Evolutionary conservation across 2,113 vertebrate genomes (phyloP).

Genomic region (Sorex fumeus): DNA sequence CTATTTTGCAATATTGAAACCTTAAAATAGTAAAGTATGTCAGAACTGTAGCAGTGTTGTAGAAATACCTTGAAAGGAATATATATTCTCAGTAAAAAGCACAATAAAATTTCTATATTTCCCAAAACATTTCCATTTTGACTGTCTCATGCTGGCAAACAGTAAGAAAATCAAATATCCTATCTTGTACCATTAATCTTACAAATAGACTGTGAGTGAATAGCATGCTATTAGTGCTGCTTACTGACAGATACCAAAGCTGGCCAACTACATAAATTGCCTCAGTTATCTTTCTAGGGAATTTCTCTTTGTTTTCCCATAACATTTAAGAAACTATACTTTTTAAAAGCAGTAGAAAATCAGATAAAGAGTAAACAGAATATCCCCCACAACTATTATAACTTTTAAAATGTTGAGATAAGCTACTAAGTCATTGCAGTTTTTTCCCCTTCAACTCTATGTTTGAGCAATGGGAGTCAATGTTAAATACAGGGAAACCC

Average conservation of each 20-base stretch:
- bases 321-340: constrained; percentile 25
- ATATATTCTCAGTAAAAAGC: constrained; percentile 29
- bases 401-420: constrained; percentile 23
- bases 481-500: background rate
- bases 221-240: constrained; percentile 43
- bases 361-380: constrained; percentile 9
- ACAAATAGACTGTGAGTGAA: constrained; percentile 69
- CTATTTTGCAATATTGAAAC: constrained; percentile 23
- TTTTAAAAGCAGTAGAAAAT: constrained; percentile 58
- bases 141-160: constrained; percentile 48
- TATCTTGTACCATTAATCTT: constrained; percentile 66
- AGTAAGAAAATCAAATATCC: constrained; percentile 36
- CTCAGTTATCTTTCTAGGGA: constrained; percentile 59
- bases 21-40: constrained; percentile 37
- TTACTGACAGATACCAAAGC: constrained; percentile 49
- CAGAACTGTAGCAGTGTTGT: constrained; percentile 20
- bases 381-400: background rate
- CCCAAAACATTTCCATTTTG: constrained; percentile 51
- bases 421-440: background rate
- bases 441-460: constrained; percentile 31
- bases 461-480: background rate
- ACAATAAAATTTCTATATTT: constrained; percentile 50
- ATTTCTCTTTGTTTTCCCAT: constrained; percentile 59
- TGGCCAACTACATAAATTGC: constrained; percentile 65
- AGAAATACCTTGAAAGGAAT: constrained; percentile 62